Evolutionary conservation across 2,888 invertebrate species (phyloP), one percentile per base, ranked within the genome.

Genomic region (Diaperis boleti): DNA sequence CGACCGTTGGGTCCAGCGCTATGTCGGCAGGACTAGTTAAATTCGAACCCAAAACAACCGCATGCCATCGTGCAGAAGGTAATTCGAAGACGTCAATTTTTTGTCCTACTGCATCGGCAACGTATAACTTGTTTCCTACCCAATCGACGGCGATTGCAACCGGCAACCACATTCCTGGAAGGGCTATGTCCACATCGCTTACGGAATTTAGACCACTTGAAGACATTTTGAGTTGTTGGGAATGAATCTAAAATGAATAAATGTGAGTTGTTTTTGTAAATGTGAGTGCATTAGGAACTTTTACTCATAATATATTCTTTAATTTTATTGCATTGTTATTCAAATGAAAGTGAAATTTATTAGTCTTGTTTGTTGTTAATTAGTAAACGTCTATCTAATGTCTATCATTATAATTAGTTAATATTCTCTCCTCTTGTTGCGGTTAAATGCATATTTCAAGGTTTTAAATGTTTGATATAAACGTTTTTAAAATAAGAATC

Each of bases 71-170:
- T 0, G 93, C 94, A 13, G 54, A 54, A 71, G 90, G 91, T 69
- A 96, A 83, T 79, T 96, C 95, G 77, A 96, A 94, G 0, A 98
- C 92, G 78, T 97, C 97, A 59, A 99, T 91, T 83, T 95, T 95
- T 79, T 96, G 94, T 0, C 96, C 96, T 14, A 95, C 86, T 13
- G 92, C 89, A 80, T 98, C 98, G 0, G 95, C 95, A 13, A 97
- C 94, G 82, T 98, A 98, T 5, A 99, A 85, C 79, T 97, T 98
- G 79, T 96, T 92, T 0, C 96, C 96, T 37, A 98, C 89, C 96
- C 98, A 99, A 83, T 98, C 98, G 10, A 98, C 92, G 5, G 98
- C 97, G 47, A 98, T 80, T 0, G 95, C 92, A 0, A 94, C 91
- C 0, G 96, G 96, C 0, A 92, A 87, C 95, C 95, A 95, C 0